Base-by-base conservation (phyloP, 2,888 invertebrate species). In the Lepidochitona cinerea region DNA sequence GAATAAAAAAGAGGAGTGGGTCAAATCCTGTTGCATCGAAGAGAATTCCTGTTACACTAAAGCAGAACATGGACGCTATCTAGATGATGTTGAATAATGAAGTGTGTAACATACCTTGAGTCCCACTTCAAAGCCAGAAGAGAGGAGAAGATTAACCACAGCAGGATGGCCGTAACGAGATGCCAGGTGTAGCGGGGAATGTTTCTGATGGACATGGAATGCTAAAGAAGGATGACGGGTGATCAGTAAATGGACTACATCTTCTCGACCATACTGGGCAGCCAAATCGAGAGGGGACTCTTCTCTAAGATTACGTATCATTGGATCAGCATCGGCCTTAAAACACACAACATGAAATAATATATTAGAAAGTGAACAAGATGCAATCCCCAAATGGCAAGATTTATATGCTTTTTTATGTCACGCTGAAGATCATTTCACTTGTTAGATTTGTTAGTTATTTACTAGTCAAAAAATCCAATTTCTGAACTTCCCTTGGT, bases 221-320 rank as follows among this genome's bases (percentile, higher is more conserved):
- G 66, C 35, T 29, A 66, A 29, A 85, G 95, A 95, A 0, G 97
- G 96, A 90, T 96, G 94, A 23, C 95, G 94, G 80, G 94, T 93
- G 37, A 98, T 94, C 78, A 98, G 92, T 84, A 95, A 93, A 91
- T 96, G 95, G 71, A 98, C 97, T 0, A 96, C 96, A 87, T 96
- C 96, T 89, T 90, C 79, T 6, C 91, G 89, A 37, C 92, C 92
- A 78, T 91, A 92, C 91, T 97, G 96, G 70, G 97, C 96, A 9
- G 98, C 98, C 76, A 99, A 93, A 91, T 99, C 98, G 86, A 99
- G 92, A 0, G 98, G 95, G 41, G 97, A 96, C 91, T 98, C 98
- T 71, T 96, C 96, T 76, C 95, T 94, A 83, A 93, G 93, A 91
- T 97, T 97, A 82, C 95, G 93, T 87, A 97, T 94, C 82, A 95